phyloP scores from a whole-genome alignment of 2,797 vertebrate genomes.

The Sparidentex hasta region DNA sequence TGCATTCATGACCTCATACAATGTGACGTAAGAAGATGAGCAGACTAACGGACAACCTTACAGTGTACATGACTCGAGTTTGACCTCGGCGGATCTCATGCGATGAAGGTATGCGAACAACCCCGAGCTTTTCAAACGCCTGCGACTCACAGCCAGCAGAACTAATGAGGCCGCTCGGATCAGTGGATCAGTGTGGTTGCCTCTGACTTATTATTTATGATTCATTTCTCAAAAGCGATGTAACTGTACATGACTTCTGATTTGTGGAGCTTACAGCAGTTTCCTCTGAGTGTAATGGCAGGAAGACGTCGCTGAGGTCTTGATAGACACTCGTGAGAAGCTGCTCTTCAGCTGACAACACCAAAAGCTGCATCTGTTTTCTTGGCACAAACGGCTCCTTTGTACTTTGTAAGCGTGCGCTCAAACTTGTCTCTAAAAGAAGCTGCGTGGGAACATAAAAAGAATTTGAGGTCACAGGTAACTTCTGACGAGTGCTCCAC shows the following conservation, averaged over 20 bases:
- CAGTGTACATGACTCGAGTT: not conserved
- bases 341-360: not conserved
- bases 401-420: not conserved
- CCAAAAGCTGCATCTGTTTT: not conserved
- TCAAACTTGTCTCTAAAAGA: not conserved
- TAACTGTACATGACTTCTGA: not conserved
- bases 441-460: not conserved
- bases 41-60: not conserved
- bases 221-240: not conserved
- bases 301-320: not conserved
- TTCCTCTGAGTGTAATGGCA: not conserved
- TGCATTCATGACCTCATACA: not conserved
- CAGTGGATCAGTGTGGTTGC: not conserved
- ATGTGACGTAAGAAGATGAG: not conserved
- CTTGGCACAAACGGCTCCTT: not conserved
- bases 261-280: not conserved
- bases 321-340: not conserved
- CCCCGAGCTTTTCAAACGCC: not conserved
- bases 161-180: not conserved
- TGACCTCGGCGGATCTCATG: not conserved
- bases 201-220: not conserved
- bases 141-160: not conserved
- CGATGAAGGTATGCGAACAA: not conserved
- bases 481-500: conserved; percentile 10
- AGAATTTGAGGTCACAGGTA: conserved; percentile 1